Base-by-base conservation (phyloP, 2,888 invertebrate species). In the Pteria penguin region DNA sequence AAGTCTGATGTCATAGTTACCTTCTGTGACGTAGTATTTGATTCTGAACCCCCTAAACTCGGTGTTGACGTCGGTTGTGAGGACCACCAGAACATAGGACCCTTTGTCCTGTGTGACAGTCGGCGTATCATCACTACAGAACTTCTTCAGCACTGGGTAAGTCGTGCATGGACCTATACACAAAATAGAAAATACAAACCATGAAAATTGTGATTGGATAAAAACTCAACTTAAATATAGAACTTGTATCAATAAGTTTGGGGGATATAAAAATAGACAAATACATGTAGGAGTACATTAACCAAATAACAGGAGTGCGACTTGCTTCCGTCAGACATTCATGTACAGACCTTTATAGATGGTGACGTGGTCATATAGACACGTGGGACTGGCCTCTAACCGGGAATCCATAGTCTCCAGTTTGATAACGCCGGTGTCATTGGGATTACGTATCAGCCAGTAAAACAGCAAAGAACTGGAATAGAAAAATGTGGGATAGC, bases 371-470 rank as follows among this genome's bases (percentile, higher is more conserved):
- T 80, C 80, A 52, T 70, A 80, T 11, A 31, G 18, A 65, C 80
- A 80, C 14, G n/a, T 65, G 1, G 72, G 62, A 67, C 75, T 72
- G 24, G 55, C 68, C 36, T 80, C 80, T 18, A 80, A 32, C 31
- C 75, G 62, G 22, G 80, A 76, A 60, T 76, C 75, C 1, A 52
- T 32, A 1, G 75, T 72, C 27, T 75, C 65, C 24, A 80, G 33
- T 27, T 65, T 68, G 2, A 80, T 45, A 5, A 63, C 72, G 18
- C 77, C 75, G 1, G 70, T 69, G 57, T 77, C 72, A 14, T 74
- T 75, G 1, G 72, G 75, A 60, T 80, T 80, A n/a, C 65, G 58
- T 32, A 80, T 65, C 63, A 80, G 45, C 80, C 80, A 80, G n/a
- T 68, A 72, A n/a, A 45, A 14, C 2, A 68, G 67, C 31, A 32